A percentile compares a stretch with the other conserved stretches of the same genome.
phyloP scores from a whole-genome alignment of 1,140 invertebrate genomes.

The Akabosia matsudoensis region DNA sequence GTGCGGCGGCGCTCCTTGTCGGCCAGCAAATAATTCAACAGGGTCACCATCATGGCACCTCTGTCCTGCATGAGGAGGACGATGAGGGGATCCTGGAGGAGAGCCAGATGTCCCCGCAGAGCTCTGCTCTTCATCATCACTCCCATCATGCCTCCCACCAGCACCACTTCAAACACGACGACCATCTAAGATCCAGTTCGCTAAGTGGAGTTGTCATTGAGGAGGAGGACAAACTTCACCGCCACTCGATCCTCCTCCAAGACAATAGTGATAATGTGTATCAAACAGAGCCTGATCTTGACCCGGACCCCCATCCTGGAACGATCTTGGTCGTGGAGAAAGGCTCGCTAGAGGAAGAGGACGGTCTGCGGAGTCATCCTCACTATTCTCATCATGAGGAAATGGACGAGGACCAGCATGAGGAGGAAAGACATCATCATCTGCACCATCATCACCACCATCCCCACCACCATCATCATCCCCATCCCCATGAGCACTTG shows the following conservation, averaged over 20 bases:
- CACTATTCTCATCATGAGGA: neutral
- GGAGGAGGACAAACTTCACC: neutral
- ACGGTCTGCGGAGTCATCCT: neutral
- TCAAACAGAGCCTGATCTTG: constrained; percentile 1
- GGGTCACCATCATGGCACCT: neutral
- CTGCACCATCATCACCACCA: constrained; percentile 8
- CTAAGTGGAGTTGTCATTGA: neutral
- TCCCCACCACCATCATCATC: neutral
- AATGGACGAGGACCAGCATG: neutral
- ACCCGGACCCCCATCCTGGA: neutral
- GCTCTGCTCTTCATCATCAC: neutral
- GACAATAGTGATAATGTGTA: constrained; percentile 13
- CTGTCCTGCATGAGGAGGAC: neutral
- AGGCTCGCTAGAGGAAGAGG: neutral
- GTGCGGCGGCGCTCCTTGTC: neutral
- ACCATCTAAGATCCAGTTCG: no score
- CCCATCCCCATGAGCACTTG: neutral
- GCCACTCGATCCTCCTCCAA: neutral
- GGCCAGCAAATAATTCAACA: neutral
- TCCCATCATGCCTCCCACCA: no score
- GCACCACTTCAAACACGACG: no score
- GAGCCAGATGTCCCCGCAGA: no score
- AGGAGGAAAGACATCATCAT: constrained; percentile 20
- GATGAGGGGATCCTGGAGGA: neutral
- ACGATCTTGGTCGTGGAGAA: constrained; percentile 3